Conservation (phyloP, 2,797 vertebrate genomes). For the Coregonus sp. region DNA sequence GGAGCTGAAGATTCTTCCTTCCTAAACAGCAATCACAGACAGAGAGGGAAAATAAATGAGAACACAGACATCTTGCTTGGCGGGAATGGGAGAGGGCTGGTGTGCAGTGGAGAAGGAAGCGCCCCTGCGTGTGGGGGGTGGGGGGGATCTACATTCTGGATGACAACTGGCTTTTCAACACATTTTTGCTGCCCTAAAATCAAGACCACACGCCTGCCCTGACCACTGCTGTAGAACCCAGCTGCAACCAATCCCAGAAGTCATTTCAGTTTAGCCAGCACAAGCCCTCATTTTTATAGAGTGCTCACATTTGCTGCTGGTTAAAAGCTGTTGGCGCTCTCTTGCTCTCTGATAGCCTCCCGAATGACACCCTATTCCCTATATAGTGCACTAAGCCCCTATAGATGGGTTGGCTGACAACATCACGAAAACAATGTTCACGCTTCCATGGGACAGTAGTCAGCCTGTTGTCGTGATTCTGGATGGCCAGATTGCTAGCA, state of each 20-base stretch:
- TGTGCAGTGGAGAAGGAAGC: neutral
- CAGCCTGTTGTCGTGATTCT: too few species aligned
- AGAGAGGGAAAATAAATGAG: constrained; percentile 12
- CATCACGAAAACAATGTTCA: too few species aligned
- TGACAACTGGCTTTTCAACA: constrained; percentile 48
- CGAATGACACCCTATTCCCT: neutral
- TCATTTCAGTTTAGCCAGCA: constrained; percentile 35
- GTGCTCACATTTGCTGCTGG: constrained; percentile 44
- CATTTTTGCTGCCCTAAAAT: constrained; percentile 28
- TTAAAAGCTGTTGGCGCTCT: constrained; percentile 32
- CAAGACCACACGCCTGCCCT: constrained; percentile 21
- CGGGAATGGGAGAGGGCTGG: constrained; percentile 18
- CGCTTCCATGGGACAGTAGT: too few species aligned
- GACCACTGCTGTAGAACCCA: constrained; percentile 35
- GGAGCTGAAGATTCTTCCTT: constrained; percentile 13
- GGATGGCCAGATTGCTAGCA: too few species aligned
- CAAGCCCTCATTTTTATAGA: constrained; percentile 35
- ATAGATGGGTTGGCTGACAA: too few species aligned
- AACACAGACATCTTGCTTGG: neutral
- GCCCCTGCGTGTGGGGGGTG: neutral
- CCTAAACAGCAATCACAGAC: constrained; percentile 28
- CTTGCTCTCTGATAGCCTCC: neutral
- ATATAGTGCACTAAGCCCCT: neutral
- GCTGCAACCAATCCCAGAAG: constrained; percentile 51
- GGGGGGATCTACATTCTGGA: constrained; percentile 20